Conservation (phyloP, 2,888 invertebrate species). For the Trissonchulus sp. region DNA sequence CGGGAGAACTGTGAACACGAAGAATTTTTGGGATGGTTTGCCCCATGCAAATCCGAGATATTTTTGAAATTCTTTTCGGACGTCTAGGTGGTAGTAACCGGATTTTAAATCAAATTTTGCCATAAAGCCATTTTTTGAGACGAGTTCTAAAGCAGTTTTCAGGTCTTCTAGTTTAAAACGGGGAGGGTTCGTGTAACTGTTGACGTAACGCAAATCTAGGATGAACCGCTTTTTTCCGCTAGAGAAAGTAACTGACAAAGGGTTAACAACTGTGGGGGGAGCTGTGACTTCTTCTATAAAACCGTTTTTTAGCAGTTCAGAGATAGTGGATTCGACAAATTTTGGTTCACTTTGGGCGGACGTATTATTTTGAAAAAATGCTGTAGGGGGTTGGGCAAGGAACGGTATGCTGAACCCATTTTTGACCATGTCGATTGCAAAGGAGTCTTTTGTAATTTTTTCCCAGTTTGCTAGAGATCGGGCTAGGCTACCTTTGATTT, state of each 20-base stretch:
- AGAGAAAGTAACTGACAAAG: background rate
- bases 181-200: slow-evolving; percentile 2
- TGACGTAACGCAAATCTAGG: background rate
- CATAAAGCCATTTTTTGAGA: background rate
- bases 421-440: slow-evolving; percentile 5
- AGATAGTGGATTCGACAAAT: background rate
- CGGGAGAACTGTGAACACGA: background rate
- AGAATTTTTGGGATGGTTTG: background rate
- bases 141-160: background rate
- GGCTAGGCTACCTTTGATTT: slow-evolving; percentile 9
- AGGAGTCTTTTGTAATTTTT: background rate
- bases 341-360: background rate
- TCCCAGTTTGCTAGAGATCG: background rate
- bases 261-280: background rate
- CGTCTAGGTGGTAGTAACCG: slow-evolving; percentile 13
- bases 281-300: background rate
- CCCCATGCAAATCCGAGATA: slow-evolving; percentile 6
- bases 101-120: background rate
- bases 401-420: slow-evolving; percentile 13
- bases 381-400: background rate
- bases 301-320: background rate
- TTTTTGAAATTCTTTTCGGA: background rate
- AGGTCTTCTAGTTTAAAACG: slow-evolving; percentile 7
- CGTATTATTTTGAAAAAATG: background rate
- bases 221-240: background rate